A percentile compares a stretch with the other conserved stretches of the same genome.
phyloP scores from a whole-genome alignment of 1,140 invertebrate genomes.

The Zelostemma sp. region DNA sequence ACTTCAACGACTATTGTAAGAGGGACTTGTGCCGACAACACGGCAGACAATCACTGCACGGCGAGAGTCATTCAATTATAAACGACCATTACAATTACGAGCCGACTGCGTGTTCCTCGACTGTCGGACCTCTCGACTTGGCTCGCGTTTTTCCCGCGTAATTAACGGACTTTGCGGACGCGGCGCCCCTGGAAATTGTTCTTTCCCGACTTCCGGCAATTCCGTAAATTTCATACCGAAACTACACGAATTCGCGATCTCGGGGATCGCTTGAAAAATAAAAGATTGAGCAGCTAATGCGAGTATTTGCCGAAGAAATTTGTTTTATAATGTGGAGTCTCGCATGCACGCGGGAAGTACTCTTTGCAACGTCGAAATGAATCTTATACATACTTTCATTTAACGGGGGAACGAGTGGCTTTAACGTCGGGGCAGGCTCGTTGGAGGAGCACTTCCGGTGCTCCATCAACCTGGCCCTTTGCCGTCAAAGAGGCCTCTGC shows the following conservation, averaged over 20 bases:
- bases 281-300: too few relatives aligned
- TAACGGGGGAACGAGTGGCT: not conserved
- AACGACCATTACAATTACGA: constrained; percentile 66
- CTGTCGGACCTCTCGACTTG: constrained; percentile 20
- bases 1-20: constrained; percentile 48
- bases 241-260: too few relatives aligned
- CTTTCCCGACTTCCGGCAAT: too few relatives aligned
- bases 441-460: constrained; percentile 1
- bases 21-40: constrained; percentile 48
- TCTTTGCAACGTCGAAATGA: not conserved
- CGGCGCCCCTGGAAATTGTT: not conserved
- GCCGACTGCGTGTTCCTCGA: constrained; percentile 15
- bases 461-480: constrained; percentile 9
- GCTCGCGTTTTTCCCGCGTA: constrained; percentile 19
- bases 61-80: constrained; percentile 63
- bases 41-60: constrained; percentile 50
- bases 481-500: constrained; percentile 15
- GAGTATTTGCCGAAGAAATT: not conserved
- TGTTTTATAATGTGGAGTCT: not conserved
- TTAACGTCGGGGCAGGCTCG: not conserved
- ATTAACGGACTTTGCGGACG: constrained; percentile 51
- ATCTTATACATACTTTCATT: constrained; percentile 3
- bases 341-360: not conserved
- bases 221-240: too few relatives aligned
- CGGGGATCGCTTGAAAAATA: too few relatives aligned